phyloP scores from a whole-genome alignment of 2,113 vertebrate genomes.

The Eurystomus gularis region DNA sequence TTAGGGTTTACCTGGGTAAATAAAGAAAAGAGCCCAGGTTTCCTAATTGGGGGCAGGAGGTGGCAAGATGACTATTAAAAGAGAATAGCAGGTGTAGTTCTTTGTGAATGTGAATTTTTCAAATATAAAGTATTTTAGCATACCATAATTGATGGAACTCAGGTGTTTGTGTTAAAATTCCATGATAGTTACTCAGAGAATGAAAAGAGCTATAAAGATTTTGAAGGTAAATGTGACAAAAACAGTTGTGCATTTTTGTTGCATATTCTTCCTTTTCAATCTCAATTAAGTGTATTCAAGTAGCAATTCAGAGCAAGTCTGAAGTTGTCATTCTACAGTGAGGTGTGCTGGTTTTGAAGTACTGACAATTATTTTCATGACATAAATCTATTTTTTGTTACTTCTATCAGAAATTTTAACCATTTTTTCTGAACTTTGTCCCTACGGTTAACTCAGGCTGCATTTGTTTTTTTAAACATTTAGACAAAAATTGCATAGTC shows the following conservation, averaged over 20 bases:
- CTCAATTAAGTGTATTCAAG: background rate
- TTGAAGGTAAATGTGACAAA: background rate
- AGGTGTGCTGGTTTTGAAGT: background rate
- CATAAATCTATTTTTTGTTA: background rate
- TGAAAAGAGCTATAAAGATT: background rate
- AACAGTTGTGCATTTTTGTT: too few relatives aligned
- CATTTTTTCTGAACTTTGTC: background rate
- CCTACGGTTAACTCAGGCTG: background rate
- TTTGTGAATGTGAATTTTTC: background rate
- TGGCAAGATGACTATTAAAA: background rate
- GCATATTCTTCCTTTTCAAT: background rate
- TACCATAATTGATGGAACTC: background rate
- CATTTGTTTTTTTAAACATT: background rate
- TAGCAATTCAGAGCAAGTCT: background rate
- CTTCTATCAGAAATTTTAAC: background rate
- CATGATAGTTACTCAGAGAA: background rate
- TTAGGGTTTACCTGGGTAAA: background rate
- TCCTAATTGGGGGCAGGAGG: background rate
- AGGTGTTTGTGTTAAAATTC: background rate
- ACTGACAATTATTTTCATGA: background rate
- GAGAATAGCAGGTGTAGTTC: background rate
- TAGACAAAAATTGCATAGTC: background rate
- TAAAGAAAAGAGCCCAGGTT: background rate
- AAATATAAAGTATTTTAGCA: background rate
- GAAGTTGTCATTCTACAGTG: background rate